Percentiles rank a stretch among this genome's conserved stretches.
Evolutionary conservation across 1,140 invertebrate species (phyloP).

Genomic region (Lepidurus arcticus): DNA sequence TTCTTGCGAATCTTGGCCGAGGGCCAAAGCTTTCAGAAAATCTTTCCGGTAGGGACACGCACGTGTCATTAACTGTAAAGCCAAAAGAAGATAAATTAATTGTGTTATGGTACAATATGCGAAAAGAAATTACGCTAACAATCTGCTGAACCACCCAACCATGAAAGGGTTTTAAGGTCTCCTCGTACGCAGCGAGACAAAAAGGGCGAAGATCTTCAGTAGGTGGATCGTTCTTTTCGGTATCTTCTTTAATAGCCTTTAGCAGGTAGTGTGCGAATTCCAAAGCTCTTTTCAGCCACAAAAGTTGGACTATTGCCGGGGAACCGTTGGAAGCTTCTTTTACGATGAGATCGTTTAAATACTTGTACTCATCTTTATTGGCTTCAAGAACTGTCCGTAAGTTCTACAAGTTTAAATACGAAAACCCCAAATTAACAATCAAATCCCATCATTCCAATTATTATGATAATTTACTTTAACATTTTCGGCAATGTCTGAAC

Average conservation of each 20-base stretch:
- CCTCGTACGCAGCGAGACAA: constrained; percentile 55
- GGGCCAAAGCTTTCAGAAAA: constrained; percentile 42
- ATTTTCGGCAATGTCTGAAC: constrained; percentile 66
- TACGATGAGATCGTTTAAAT: constrained; percentile 60
- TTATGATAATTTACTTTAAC: constrained; percentile 52
- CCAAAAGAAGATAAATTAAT: constrained; percentile 32
- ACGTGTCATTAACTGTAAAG: constrained; percentile 43
- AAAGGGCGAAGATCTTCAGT: constrained; percentile 52
- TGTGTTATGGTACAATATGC: not conserved
- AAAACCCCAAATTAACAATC: not conserved
- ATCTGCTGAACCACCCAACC: constrained; percentile 60
- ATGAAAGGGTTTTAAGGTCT: constrained; percentile 58
- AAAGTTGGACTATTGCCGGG: constrained; percentile 54
- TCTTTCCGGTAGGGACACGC: constrained; percentile 45
- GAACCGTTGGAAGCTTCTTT: constrained; percentile 50
- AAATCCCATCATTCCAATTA: not conserved
- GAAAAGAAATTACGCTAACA: constrained; percentile 51
- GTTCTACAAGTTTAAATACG: constrained; percentile 47
- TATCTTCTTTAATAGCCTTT: constrained; percentile 51
- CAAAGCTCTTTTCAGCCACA: constrained; percentile 61
- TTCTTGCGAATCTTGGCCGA: constrained; percentile 41
- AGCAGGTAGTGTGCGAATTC: constrained; percentile 56
- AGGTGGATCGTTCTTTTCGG: constrained; percentile 43
- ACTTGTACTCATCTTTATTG: constrained; percentile 51
- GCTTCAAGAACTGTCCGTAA: constrained; percentile 52